A percentile compares a stretch with the other conserved stretches of the same genome.
phyloP scores from a whole-genome alignment of 1,140 invertebrate species.

The Ylistrum balloti region DNA sequence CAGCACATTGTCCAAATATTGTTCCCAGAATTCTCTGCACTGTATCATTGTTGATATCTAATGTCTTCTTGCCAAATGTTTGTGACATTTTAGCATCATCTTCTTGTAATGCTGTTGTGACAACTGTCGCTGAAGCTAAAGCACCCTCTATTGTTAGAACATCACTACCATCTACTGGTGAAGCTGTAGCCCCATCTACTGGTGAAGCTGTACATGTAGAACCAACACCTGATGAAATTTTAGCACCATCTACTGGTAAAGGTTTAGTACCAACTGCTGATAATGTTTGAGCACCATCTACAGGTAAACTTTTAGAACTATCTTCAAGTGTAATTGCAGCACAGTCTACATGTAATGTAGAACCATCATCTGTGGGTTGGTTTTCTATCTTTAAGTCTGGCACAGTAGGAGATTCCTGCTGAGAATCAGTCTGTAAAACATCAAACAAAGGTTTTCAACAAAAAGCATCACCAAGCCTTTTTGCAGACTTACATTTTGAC shows the following conservation, averaged over 20 bases:
- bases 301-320: background rate
- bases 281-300: background rate
- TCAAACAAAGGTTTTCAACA: too few relatives aligned
- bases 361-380: too few relatives aligned
- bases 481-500: too few relatives aligned
- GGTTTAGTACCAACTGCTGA: background rate
- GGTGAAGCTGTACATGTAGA: background rate
- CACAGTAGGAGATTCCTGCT: too few relatives aligned
- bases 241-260: conserved; percentile 12
- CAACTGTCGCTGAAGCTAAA: background rate
- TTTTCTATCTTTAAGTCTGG: too few relatives aligned
- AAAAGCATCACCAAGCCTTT: too few relatives aligned
- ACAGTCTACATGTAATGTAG: too few relatives aligned
- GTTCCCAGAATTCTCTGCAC: conserved; percentile 62
- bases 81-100: background rate
- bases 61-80: background rate
- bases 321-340: background rate
- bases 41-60: background rate
- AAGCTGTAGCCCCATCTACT: background rate
- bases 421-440: too few relatives aligned
- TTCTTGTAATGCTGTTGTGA: background rate
- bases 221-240: background rate
- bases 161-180: background rate
- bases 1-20: conserved; percentile 74
- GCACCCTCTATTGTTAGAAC: background rate